Base-by-base conservation (phyloP, 30 jellyfish, hydroid and myxozoan genomes). In the Nemopilema nomurai region DNA sequence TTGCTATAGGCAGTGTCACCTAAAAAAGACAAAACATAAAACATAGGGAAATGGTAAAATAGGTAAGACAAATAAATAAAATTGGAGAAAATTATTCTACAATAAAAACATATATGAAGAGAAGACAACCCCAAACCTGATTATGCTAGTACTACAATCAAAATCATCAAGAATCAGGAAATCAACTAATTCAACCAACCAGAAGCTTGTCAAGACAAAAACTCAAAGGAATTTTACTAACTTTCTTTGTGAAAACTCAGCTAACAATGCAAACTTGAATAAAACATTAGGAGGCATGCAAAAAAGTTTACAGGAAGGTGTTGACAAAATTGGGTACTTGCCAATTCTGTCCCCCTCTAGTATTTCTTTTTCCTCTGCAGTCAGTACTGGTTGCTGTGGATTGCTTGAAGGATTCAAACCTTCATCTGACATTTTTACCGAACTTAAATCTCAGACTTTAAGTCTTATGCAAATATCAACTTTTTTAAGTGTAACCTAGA, bases 331-430 rank as follows among this genome's bases (percentile, higher is more conserved):
- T 4, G 23, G 26, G 0, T 9, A 51, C 22, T 18, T 67, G 68
- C 89, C 89, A 25, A 89, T 89, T 24, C 75, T 76, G 32, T 89
- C 96, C 25, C 83, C 51, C 31, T 74, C 87, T 13, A 89, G 64
- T 0, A 89, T 75, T n/a, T 84, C 96, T 51, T 89, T 82, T 32
- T 89, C 96, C 68, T 81, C 96, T 22, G 81, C 96, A n/a, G 96
- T 89, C 82, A 89, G 68, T 18, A 89, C 87, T 18, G 96, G 96
- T 51, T 89, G 89, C 41, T 82, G 89, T 13, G 96, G 96, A 64
- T 89, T 89, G 64, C 91, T 72, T 24, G 84, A 82, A 0, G 70
- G 25, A 28, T 67, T 80, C 63, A 63, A 6, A 18, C 51, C 81
- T 64, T 80, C 89, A 66, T 78, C 69, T 1, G 50, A 79, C 89